Evolutionary conservation across 30 jellyfish, hydroid and myxozoan species (phyloP), one percentile per base, ranked within the genome.

Genomic region (Catostylus mosaicus): DNA sequence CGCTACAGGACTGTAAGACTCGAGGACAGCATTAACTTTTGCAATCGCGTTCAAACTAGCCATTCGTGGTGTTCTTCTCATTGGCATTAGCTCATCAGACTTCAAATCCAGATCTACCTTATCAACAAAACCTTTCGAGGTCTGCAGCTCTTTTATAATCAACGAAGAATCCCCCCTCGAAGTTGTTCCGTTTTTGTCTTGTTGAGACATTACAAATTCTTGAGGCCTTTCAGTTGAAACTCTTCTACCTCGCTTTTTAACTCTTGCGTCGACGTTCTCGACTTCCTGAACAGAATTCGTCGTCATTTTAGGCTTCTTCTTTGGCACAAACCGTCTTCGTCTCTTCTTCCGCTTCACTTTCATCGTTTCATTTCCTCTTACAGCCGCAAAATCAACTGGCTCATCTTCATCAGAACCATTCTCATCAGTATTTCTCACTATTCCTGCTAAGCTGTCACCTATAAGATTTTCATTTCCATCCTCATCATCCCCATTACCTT

Each of bases 41-140:
- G 99, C 99, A 24, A 94, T 61, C 23, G 99, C 99, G 52, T 94
- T 94, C 67, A 94, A 76, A 75, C 99, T 84, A 3, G 99, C 99
- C 97, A 94, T 94, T 26, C 99, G 73, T 50, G 97, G 99, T 18
- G 75, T 81, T 54, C 99, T 63, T 52, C 83, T 76, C 93, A 80
- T 73, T 19, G 93, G 89, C 23, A 62, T 47, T 5, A 50, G 27
- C 16, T 79, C 92, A 34, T 72, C 97, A 8, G 91, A 71, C 40
- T 38, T 47, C 23, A 36, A 8, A 48, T 87, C 80, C 27, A 88
- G 31, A 16, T 88, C 86, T 10, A 73, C 89, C 62, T 79, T 79
- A 34, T 80, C 93, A 9, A 88, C 97, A 88, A 88, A 88, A 30
- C 97, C 97, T 51, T 65, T 61, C 16, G 97, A 88, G 0, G 83